Conservation (phyloP, 1,140 invertebrate genomes). For the Drosophila nasuta region DNA sequence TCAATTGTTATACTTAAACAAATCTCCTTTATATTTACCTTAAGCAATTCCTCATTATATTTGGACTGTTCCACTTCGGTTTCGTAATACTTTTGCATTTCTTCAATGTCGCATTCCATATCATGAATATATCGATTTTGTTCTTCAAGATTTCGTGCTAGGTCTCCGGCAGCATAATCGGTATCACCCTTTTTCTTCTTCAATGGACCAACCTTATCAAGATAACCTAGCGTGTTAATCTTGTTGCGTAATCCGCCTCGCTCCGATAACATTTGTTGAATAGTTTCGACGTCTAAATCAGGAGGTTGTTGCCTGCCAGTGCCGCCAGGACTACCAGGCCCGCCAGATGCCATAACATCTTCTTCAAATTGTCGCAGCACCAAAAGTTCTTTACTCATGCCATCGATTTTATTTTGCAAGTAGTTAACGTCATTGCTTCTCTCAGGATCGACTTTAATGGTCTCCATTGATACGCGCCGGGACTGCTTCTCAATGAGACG, state of each 20-base stretch:
- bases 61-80: constrained; percentile 61
- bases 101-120: constrained; percentile 68
- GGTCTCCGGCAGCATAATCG: constrained; percentile 14
- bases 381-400: constrained; percentile 63
- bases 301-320: neutral
- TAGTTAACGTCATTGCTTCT: constrained; percentile 63
- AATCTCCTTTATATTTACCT: constrained; percentile 34
- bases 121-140: constrained; percentile 55
- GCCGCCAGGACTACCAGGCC: neutral
- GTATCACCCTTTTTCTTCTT: constrained; percentile 34
- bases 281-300: constrained; percentile 53
- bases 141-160: constrained; percentile 38
- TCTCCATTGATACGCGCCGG: constrained; percentile 51
- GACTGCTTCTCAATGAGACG: constrained; percentile 72
- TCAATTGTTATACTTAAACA: neutral
- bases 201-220: constrained; percentile 43
- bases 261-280: constrained; percentile 63
- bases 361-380: constrained; percentile 69
- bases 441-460: constrained; percentile 64
- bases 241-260: constrained; percentile 68
- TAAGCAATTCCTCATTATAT: constrained; percentile 60
- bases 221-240: constrained; percentile 38
- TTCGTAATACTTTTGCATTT: constrained; percentile 77
- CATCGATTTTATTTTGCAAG: constrained; percentile 66
- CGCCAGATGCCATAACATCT: constrained; percentile 33